These are phyloP conservation scores for Nanorana parkeri DNA, from an alignment of 2,113 vertebrate species.

Conservation along the genomic window DNA sequence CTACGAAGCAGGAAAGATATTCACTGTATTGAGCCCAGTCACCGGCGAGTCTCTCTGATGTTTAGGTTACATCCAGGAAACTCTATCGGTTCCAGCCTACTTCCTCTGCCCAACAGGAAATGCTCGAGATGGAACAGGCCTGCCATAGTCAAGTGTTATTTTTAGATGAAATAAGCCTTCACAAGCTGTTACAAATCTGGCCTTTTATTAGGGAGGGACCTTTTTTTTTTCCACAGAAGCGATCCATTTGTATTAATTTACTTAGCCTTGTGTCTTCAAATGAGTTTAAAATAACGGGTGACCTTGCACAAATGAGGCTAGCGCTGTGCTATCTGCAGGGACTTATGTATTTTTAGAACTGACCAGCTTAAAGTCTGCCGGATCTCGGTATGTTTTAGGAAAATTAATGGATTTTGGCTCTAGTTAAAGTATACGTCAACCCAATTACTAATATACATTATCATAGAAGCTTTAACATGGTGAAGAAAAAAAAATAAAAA, in stretches of 20 bases:
- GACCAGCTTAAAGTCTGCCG: no score
- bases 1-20: slow-evolving; percentile 56
- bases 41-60: slow-evolving; percentile 50
- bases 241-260: neutral
- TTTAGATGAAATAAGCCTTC: slow-evolving; percentile 48
- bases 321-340: neutral
- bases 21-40: slow-evolving; percentile 54
- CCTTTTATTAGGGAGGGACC: neutral
- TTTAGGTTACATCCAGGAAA: slow-evolving; percentile 67
- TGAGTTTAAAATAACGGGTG: neutral
- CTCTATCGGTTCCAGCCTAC: slow-evolving; percentile 62
- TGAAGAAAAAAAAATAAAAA: no score
- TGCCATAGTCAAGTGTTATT: slow-evolving; percentile 56
- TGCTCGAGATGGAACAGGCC: slow-evolving; percentile 68
- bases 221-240: slow-evolving; percentile 15
- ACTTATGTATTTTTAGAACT: slow-evolving; percentile 37
- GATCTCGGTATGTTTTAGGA: no score
- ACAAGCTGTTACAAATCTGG: slow-evolving; percentile 16
- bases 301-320: slow-evolving; percentile 18
- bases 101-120: slow-evolving; percentile 66
- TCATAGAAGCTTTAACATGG: no score
- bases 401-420: no score
- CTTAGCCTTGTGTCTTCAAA: neutral
- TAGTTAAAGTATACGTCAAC: no score
- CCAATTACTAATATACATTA: no score